Base-by-base conservation (phyloP, 2,113 vertebrate species). In the Elgaria multicarinata region DNA sequence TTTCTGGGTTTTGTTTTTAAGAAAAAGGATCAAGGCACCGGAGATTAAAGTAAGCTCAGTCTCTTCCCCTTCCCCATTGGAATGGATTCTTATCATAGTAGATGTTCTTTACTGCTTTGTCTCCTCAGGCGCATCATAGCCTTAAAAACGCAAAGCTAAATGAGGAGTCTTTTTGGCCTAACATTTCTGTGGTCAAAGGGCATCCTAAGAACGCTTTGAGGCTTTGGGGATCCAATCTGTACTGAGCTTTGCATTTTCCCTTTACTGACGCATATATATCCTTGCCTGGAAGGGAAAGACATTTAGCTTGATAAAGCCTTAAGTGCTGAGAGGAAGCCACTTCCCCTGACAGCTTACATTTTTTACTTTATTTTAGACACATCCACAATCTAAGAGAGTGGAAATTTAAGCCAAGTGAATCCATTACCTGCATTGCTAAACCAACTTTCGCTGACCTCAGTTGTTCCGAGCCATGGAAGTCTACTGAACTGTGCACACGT, bases 401-500 rank as follows among this genome's bases (percentile, higher is more conserved):
- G 76, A 94, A 92, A 91, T 92, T 89, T 26, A 83, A 92, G 44
- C 86, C 42, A 78, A 90, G 74, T 74, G 36, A 92, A 94, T 92
- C 88, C 92, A 90, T 92, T 93, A 94, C 92, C 86, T 94, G 89
- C 16, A 67, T 42, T 85, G 87, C 82, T 94, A 92, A 94, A 90
- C 91, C 82, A 94, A 44, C 88, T 71, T 95, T 91, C 93, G 89
- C 87, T 91, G 84, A 92, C 88, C 89, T 83, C 44, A 53, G 2
- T 36, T 66, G n/a, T 77, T 62, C 53, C 55, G 83, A n/a, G 31
- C 33, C 85, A 20, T 5, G 0, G 79, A 91, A 79, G 83, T 39
- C 87, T 75, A 75, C 83, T 93, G 85, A 95, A 91, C 89, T 75
- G n/a, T 92, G 64, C 92, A 36, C 79, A 64, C 18, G 16, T 28